Evolutionary conservation across 2,113 vertebrate species (phyloP), one percentile per base, ranked within the genome.

Genomic region (Azemiops feae): DNA sequence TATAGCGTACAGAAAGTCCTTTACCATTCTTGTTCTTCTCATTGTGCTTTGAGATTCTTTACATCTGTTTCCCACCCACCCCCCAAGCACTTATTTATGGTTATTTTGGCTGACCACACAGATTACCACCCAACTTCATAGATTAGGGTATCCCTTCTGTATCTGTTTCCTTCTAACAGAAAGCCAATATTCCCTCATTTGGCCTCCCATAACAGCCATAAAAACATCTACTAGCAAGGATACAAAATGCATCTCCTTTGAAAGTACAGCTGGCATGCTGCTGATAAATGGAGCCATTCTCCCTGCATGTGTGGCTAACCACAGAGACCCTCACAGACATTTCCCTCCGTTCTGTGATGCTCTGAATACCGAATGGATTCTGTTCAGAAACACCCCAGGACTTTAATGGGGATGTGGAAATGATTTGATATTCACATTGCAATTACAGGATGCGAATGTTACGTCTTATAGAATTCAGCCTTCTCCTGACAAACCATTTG

Each of bases 231-330:
- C 88, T 20, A 47, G 45, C 88, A 50, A 87, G 92, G 90, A 90
- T 90, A 43, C 92, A 93, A 64, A 93, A 93, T 90, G 88, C 74
- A 90, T 87, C 92, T 93, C 54, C 88, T 93, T 90, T 93, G 88
- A 90, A 93, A 93, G 54, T 93, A 89, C 92, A 93, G 92, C 92
- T 93, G 92, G 92, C 81, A 50, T 60, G 52, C 88, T 86, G 54
- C 88, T 93, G 88, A 93, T 93, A 93, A 93, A 93, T 90, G 92
- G 89, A 34, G 81, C 88, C 14, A 89, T 93, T 93, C 88, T 93
- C 88, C 88, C 43, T 60, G 30, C 39, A 89, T 1, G 54, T 90
- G 88, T 9, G 92, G 88, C 92, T 86, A 93, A 64, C 92, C 74
- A 34, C 88, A 93, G 74, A 90, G 88, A 12, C 74, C 88, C 69